phyloP scores from a whole-genome alignment of 2,113 vertebrate genomes.

The Otolemur garnettii region DNA sequence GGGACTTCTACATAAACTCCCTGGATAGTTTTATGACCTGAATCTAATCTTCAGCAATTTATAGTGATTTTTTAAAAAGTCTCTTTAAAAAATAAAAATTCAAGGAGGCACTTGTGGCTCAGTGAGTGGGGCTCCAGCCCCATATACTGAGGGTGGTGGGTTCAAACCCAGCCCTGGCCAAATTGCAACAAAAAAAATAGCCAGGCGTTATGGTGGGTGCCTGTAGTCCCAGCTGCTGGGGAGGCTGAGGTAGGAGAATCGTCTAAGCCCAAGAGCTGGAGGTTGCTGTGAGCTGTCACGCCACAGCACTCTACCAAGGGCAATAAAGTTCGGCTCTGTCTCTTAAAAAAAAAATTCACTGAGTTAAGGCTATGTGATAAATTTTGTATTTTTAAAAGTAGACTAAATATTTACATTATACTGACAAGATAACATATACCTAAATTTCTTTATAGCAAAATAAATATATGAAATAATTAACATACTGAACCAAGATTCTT shows the following conservation, averaged over 20 bases:
- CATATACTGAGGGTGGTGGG: too few relatives aligned
- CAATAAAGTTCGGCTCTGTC: neutral
- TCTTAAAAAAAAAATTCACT: constrained; percentile 49
- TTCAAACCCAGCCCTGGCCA: too few relatives aligned
- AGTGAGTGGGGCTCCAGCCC: too few relatives aligned
- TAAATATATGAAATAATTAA: constrained; percentile 19
- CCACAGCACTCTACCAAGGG: too few relatives aligned
- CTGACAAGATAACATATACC: neutral
- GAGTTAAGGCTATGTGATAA: neutral
- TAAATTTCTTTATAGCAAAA: constrained; percentile 47
- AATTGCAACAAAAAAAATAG: too few relatives aligned
- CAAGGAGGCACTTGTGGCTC: neutral
- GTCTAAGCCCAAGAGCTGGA: too few relatives aligned
- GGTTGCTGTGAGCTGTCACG: too few relatives aligned
- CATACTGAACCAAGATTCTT: neutral
- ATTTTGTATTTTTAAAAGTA: neutral
- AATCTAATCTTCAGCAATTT: constrained; percentile 16
- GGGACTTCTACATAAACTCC: constrained; percentile 8
- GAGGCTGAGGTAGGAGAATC: too few relatives aligned
- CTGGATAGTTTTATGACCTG: neutral
- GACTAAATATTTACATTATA: neutral
- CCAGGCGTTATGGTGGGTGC: too few relatives aligned
- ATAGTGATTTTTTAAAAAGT: neutral
- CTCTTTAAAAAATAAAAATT: constrained; percentile 52
- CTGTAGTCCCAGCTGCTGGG: too few relatives aligned